A percentile compares a stretch with the other conserved stretches of the same genome.
Evolutionary conservation across 2,113 vertebrate genomes (phyloP).

Genomic region (Eclectus roratus): DNA sequence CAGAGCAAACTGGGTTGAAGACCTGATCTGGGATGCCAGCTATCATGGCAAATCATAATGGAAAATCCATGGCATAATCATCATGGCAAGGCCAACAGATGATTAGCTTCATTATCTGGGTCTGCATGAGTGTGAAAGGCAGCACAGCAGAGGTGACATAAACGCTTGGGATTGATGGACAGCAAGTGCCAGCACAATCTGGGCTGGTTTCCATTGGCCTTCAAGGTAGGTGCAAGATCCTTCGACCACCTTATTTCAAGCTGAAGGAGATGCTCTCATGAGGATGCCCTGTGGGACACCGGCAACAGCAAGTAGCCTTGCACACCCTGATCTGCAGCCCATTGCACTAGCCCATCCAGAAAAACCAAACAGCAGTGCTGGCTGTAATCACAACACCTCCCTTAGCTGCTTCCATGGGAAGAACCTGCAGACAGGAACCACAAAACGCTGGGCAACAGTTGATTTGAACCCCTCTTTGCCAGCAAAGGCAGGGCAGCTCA

Average conservation of each 20-base stretch:
- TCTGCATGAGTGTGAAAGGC: background rate
- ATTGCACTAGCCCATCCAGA: background rate
- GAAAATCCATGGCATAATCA: background rate
- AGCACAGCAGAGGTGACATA: background rate
- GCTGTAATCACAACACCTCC: background rate
- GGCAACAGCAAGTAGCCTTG: background rate
- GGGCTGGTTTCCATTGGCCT: background rate
- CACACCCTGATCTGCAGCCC: too few species aligned
- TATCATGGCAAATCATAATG: background rate
- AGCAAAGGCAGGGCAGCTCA: background rate
- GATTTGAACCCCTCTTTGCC: background rate
- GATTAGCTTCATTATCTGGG: background rate
- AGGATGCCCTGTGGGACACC: background rate
- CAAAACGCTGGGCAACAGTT: rapidly evolving
- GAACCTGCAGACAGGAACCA: background rate
- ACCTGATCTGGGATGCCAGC: background rate
- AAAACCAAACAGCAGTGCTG: background rate
- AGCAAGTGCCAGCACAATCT: background rate
- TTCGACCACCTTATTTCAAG: background rate
- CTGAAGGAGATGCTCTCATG: background rate
- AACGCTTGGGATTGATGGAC: background rate
- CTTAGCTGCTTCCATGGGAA: background rate
- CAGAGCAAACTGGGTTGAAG: background rate
- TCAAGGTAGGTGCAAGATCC: background rate
- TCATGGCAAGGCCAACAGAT: background rate